phyloP scores from a whole-genome alignment of 2,888 invertebrate genomes.

The Pycnomerus fuliginosus region DNA sequence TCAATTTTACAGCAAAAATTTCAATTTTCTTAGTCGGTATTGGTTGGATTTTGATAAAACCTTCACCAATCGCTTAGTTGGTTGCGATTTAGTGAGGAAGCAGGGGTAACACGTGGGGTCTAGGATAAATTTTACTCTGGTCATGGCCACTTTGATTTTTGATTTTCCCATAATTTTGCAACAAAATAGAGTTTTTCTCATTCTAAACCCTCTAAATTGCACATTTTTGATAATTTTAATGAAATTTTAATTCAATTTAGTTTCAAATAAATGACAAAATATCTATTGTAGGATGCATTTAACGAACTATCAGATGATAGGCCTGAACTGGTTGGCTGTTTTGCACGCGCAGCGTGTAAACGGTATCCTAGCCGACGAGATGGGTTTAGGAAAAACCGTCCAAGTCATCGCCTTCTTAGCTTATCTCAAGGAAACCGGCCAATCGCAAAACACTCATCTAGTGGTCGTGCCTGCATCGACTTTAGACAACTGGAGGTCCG shows the following conservation, averaged over 20 bases:
- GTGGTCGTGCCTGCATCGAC: slow-evolving; percentile 97
- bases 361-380: slow-evolving; percentile 95
- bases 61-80: too few species aligned
- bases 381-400: slow-evolving; percentile 94
- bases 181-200: too few species aligned
- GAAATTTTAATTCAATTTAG: neutral
- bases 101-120: too few species aligned
- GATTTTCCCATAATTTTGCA: too few species aligned
- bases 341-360: slow-evolving; percentile 88
- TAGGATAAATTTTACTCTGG: too few species aligned
- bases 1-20: too few species aligned
- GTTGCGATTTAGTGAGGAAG: too few species aligned
- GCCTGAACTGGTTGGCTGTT: slow-evolving; percentile 90
- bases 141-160: too few species aligned
- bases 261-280: neutral
- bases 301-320: slow-evolving; percentile 84
- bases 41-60: too few species aligned
- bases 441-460: slow-evolving; percentile 77
- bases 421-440: slow-evolving; percentile 78
- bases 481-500: slow-evolving; percentile 82
- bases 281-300: slow-evolving; percentile 66
- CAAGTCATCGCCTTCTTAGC: slow-evolving; percentile 92
- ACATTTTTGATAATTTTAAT: too few species aligned
- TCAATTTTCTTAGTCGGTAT: too few species aligned
- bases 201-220: too few species aligned